phyloP scores from a whole-genome alignment of 2,888 invertebrate genomes.

The Boloria euphrosyne region DNA sequence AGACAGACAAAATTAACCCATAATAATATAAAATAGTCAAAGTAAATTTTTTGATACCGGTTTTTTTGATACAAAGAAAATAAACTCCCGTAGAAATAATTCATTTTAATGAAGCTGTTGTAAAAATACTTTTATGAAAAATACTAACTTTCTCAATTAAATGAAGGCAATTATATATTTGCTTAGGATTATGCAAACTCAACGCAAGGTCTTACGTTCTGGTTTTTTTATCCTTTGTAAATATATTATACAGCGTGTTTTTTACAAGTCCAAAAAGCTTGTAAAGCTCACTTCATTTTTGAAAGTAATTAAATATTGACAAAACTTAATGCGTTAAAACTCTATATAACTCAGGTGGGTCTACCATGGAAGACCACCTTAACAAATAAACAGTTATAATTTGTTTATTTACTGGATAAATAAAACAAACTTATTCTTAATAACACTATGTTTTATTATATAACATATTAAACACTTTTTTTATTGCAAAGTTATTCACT shows the following conservation, averaged over 20 bases:
- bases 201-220: not conserved
- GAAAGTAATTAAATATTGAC: not conserved
- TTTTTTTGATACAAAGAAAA: not conserved
- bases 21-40: too few species aligned
- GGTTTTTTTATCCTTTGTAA: not conserved
- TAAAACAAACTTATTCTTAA: too few species aligned
- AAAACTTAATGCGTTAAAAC: too few species aligned
- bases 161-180: not conserved
- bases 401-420: too few species aligned
- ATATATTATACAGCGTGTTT: not conserved
- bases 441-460: too few species aligned
- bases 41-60: too few species aligned
- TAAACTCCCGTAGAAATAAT: not conserved
- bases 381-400: too few species aligned
- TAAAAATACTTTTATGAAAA: not conserved
- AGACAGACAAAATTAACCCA: too few species aligned
- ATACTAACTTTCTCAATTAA: slow-evolving; percentile 1
- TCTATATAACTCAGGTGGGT: too few species aligned
- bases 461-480: too few species aligned
- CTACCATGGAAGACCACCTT: too few species aligned
- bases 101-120: not conserved
- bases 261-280: not conserved
- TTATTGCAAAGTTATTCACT: too few species aligned
- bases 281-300: not conserved
- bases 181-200: not conserved